Conservation (phyloP, 2,113 vertebrate species). For the Rhinogobius similis region DNA sequence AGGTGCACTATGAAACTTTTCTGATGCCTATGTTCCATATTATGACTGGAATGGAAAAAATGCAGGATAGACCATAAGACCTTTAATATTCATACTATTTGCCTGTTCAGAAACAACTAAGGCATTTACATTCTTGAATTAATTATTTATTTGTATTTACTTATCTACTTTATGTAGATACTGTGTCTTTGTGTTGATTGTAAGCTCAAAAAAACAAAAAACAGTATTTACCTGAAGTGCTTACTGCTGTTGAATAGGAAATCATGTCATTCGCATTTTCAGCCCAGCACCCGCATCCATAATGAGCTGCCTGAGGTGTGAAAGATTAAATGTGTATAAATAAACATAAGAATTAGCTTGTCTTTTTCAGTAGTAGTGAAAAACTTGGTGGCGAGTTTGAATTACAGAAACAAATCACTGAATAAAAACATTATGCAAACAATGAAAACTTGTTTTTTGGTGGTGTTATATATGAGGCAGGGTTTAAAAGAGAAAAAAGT, state of each 20-base stretch:
- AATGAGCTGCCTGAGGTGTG: constrained; percentile 90
- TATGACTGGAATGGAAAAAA: no score
- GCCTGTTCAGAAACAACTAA: background rate
- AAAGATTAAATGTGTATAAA: constrained; percentile 33
- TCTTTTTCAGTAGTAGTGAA: background rate
- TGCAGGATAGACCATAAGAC: no score
- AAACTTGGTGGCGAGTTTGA: background rate
- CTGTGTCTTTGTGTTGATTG: background rate
- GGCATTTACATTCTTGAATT: no score
- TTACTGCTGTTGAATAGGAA: constrained; percentile 98
- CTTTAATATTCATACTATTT: background rate
- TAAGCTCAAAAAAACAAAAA: background rate
- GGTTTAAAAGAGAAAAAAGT: no score
- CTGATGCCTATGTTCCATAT: no score
- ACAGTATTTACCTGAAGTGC: constrained; percentile 95
- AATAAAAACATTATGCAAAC: no score
- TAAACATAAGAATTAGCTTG: background rate
- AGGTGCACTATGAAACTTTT: no score
- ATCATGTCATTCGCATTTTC: constrained; percentile 91
- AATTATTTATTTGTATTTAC: no score
- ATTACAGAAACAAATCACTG: no score
- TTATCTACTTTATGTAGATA: no score
- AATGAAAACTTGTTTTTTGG: no score
- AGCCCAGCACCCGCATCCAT: constrained; percentile 99
- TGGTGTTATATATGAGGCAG: no score